These are phyloP conservation scores for Heliconius aoede DNA, from an alignment of 2,888 invertebrate species.

Conservation along the genomic window DNA sequence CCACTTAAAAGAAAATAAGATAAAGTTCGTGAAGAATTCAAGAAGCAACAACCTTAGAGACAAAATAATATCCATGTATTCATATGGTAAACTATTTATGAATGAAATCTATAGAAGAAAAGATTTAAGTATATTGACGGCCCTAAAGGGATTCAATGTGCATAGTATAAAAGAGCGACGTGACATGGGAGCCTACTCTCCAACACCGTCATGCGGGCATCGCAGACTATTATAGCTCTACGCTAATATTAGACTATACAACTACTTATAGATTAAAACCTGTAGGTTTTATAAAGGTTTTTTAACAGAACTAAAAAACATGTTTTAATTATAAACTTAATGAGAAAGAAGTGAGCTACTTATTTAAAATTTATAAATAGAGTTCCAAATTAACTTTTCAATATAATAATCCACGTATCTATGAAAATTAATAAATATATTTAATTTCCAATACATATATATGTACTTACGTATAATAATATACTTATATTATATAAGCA, in stretches of 20 bases:
- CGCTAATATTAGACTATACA: constrained; percentile 40
- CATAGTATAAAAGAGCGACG: constrained; percentile 52
- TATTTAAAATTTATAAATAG: background rate
- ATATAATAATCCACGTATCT: no score
- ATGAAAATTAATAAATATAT: background rate
- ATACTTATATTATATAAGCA: background rate
- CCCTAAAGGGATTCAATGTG: constrained; percentile 44
- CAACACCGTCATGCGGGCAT: constrained; percentile 44
- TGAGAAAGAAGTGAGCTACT: no score
- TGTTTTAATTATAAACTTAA: background rate
- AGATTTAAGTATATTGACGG: constrained; percentile 30
- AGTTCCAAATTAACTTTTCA: background rate
- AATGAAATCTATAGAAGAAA: constrained; percentile 3
- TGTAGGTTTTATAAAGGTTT: constrained; percentile 6
- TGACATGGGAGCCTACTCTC: constrained; percentile 54
- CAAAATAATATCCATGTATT: background rate
- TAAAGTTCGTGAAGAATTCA: no score
- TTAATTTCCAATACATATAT: no score
- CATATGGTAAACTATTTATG: background rate
- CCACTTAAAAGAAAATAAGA: background rate
- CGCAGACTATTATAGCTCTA: constrained; percentile 43
- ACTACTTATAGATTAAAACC: background rate
- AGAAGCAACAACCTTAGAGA: background rate
- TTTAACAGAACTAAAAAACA: background rate
- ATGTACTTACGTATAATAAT: no score